Percentiles rank a stretch among this genome's conserved stretches.
phyloP scores from a whole-genome alignment of 2,113 vertebrate species.

The Carettochelys insculpta region DNA sequence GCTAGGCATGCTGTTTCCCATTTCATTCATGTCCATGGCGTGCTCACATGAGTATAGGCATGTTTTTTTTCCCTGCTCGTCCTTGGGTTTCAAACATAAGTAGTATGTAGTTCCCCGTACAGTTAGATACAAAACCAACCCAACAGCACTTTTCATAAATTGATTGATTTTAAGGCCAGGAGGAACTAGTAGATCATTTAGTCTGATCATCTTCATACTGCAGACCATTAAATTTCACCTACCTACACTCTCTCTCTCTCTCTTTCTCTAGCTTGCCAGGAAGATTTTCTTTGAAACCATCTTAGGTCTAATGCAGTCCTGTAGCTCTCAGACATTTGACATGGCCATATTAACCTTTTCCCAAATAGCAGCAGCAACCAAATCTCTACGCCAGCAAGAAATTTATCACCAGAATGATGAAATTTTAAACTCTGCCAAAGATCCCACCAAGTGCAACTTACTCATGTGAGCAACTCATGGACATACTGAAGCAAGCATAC shows the following conservation, averaged over 20 bases:
- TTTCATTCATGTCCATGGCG: not conserved
- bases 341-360: not conserved
- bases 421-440: constrained; percentile 23
- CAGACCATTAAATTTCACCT: not conserved
- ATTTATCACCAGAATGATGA: not conserved
- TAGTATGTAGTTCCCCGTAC: not conserved
- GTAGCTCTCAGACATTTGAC: not conserved
- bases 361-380: not conserved
- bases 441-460: not conserved
- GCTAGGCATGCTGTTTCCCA: not conserved
- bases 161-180: not conserved
- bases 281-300: not conserved
- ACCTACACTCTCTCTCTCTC: not conserved
- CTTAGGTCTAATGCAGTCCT: not conserved
- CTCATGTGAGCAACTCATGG: too few species aligned
- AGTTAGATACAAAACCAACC: not conserved
- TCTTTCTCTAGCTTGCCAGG: not conserved
- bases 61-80: not conserved
- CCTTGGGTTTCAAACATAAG: not conserved
- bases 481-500: not conserved
- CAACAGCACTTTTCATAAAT: not conserved
- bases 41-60: not conserved
- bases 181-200: not conserved
- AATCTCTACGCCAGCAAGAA: not conserved
- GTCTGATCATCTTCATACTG: not conserved